A percentile compares a stretch with the other conserved stretches of the same genome.
These are phyloP conservation scores for Aphrophora alni DNA, from an alignment of 2,888 invertebrate species.

Conservation along the genomic window DNA sequence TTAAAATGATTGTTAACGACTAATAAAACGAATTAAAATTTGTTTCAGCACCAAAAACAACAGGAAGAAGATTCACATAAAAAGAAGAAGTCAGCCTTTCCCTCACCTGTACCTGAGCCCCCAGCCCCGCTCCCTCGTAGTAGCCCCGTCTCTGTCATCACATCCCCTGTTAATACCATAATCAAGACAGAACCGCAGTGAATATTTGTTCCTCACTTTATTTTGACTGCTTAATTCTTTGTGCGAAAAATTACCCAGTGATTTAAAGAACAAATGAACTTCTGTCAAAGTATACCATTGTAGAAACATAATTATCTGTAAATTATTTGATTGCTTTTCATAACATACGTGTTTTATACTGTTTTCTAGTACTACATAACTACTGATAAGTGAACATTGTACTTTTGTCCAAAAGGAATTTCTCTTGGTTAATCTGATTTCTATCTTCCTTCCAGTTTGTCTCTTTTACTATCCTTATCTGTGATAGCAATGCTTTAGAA, in stretches of 20 bases:
- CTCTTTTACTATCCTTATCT: constrained; percentile 35
- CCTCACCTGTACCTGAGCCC: constrained; percentile 32
- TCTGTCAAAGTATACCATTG: background rate
- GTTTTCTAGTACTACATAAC: constrained; percentile 25
- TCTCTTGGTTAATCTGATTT: constrained; percentile 24
- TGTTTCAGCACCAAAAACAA: constrained; percentile 11
- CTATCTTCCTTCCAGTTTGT: constrained; percentile 33
- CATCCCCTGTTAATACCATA: constrained; percentile 49
- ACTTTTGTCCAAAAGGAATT: constrained; percentile 23
- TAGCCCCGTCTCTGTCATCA: constrained; percentile 54
- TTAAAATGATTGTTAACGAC: no score
- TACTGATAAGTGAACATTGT: constrained; percentile 27
- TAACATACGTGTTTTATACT: constrained; percentile 33
- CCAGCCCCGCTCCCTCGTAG: constrained; percentile 45
- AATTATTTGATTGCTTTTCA: constrained; percentile 16
- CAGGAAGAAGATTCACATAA: constrained; percentile 6
- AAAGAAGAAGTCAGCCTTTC: constrained; percentile 6
- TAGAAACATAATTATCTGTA: background rate
- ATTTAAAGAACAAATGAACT: background rate
- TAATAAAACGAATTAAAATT: no score
- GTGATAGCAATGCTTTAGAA: constrained; percentile 32
- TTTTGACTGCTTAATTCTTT: background rate
- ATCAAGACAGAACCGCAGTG: constrained; percentile 49
- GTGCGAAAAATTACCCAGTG: constrained; percentile 9
- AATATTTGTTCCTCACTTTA: constrained; percentile 3